Conservation (phyloP, 2,113 vertebrate genomes). For the Chiloscyllium plagiosum region DNA sequence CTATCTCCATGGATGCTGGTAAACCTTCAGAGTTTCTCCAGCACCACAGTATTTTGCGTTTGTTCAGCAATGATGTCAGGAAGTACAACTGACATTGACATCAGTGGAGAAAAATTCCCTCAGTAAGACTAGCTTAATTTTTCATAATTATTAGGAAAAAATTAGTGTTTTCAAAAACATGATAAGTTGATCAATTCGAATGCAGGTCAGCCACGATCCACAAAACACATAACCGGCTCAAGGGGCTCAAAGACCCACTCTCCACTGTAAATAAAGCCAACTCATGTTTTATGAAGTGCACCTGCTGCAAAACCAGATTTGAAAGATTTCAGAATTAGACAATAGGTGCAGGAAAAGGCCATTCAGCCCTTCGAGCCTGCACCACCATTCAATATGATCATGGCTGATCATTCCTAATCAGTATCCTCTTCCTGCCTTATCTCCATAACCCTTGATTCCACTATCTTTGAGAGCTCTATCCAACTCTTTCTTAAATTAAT, state of each 20-base stretch:
- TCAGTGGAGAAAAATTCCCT: background rate
- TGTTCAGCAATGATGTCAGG: background rate
- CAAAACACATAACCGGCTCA: background rate
- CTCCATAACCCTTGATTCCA: no score
- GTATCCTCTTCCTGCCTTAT: no score
- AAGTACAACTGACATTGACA: background rate
- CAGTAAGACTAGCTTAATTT: background rate
- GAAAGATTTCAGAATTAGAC: background rate
- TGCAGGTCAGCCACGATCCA: background rate
- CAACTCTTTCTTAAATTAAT: no score
- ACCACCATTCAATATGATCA: no score
- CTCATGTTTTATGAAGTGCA: background rate
- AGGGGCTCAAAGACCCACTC: background rate
- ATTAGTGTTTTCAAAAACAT: background rate
- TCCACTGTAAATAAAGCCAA: background rate
- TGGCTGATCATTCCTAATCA: no score
- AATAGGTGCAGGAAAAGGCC: no score
- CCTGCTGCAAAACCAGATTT: background rate
- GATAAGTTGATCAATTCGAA: background rate
- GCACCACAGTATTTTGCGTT: no score
- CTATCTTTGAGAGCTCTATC: no score
- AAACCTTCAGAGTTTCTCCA: no score
- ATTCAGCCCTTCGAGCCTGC: no score
- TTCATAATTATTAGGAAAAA: background rate
- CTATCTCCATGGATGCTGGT: no score